Conservation (phyloP, 2,797 vertebrate species). For the Nannoperca obscura region DNA sequence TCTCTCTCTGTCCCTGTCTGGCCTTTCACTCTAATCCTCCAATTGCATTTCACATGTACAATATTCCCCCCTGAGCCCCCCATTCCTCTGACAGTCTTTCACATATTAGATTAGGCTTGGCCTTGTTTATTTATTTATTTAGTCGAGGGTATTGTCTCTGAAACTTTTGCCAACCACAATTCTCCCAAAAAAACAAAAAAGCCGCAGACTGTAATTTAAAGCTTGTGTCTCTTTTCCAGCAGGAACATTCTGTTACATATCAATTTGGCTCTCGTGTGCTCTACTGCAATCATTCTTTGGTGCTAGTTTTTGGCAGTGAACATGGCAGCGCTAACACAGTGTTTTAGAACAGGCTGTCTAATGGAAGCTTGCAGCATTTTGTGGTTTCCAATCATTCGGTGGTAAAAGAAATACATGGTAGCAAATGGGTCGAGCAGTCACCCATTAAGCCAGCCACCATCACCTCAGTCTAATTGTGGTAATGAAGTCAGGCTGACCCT, state of each 20-base stretch:
- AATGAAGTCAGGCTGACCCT: slow-evolving; percentile 79
- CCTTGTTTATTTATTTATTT: slow-evolving; percentile 75
- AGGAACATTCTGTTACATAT: slow-evolving; percentile 59
- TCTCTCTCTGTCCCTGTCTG: slow-evolving; percentile 71
- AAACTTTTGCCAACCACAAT: slow-evolving; percentile 67
- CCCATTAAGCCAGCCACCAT: slow-evolving; percentile 64
- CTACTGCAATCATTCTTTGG: slow-evolving; percentile 58
- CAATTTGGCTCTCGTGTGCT: slow-evolving; percentile 57
- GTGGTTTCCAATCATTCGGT: slow-evolving; percentile 49
- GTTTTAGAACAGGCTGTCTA: slow-evolving; percentile 58
- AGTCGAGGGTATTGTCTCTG: slow-evolving; percentile 73
- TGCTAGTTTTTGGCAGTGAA: slow-evolving; percentile 54
- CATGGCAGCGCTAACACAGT: slow-evolving; percentile 45
- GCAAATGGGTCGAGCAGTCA: slow-evolving; percentile 63
- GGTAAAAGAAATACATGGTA: slow-evolving; percentile 58
- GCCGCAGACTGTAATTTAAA: slow-evolving; percentile 35
- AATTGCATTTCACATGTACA: slow-evolving; percentile 80
- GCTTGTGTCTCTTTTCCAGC: slow-evolving; percentile 47
- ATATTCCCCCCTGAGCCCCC: slow-evolving; percentile 70
- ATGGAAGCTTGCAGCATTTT: slow-evolving; percentile 59
- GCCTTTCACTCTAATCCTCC: slow-evolving; percentile 84
- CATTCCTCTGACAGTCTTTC: slow-evolving; percentile 73
- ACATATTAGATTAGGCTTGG: slow-evolving; percentile 79
- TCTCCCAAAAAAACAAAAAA: slow-evolving; percentile 35
- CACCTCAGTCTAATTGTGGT: slow-evolving; percentile 73